Base-by-base conservation (phyloP, 2,113 vertebrate species). In the Zeus faber region DNA sequence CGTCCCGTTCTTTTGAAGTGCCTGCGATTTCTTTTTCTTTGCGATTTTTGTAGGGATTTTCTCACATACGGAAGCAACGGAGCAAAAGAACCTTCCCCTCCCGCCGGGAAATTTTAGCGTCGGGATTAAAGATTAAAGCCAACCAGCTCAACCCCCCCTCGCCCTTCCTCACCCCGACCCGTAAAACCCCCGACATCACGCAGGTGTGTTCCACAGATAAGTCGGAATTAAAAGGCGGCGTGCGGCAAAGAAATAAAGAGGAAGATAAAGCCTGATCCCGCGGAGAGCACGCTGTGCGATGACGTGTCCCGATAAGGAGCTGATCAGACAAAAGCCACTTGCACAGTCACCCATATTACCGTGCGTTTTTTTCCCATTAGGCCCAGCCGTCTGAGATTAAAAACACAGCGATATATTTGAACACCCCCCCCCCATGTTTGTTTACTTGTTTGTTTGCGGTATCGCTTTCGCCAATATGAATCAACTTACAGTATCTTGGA, bases 1-100 rank as follows among this genome's bases (percentile, higher is more conserved):
- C 47, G 67, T 74, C 70, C 54, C 60, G 72, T 83, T 58, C 65
- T 70, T 75, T 80, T 67, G 61, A 74, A 79, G 72, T 72, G 58
- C 74, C 58, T 74, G 70, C 79, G 52, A 74, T 68, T 76, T 40
- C 17, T 16, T 59, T 77, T 68, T 75, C 25, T 66, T 65, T 70
- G 67, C 68, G 59, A 81, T 77, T n/a, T n/a, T n/a, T n/a, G n/a
- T n/a, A n/a, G n/a, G n/a, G n/a, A n/a, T n/a, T n/a, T 83, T 64
- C 55, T 81, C 59, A 40, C 24, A 43, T 50, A 63, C 54, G 33
- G 37, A 72, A 65, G 31, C 62, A 37, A n/a, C n/a, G n/a, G n/a
- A n/a, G 63, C 24, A 70, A 6, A 49, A 75, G 2, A 82, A 75
- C 56, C 59, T 76, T 43, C 49, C 54, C 48, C 64, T 76, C 68